These are phyloP conservation scores for Hydraecia micacea DNA, from an alignment of 2,888 invertebrate species.

Conservation along the genomic window DNA sequence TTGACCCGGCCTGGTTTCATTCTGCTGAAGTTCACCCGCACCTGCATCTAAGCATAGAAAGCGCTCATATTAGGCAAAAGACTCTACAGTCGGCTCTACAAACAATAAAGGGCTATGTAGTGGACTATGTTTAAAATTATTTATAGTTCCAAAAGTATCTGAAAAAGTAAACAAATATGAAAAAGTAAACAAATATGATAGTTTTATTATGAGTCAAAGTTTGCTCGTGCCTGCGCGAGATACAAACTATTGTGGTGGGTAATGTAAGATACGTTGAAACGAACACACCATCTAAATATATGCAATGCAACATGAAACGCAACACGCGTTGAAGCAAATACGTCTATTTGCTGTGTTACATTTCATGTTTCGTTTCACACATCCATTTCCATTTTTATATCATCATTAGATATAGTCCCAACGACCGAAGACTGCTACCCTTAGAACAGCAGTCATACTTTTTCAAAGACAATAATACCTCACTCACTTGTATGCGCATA, in stretches of 20 bases:
- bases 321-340: background rate
- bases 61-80: conserved; percentile 8
- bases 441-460: background rate
- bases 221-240: background rate
- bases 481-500: conserved; percentile 68
- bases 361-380: background rate
- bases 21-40: conserved; percentile 42
- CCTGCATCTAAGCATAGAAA: conserved; percentile 40
- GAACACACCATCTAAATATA: background rate
- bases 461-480: background rate
- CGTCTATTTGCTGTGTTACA: background rate
- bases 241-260: too few relatives aligned
- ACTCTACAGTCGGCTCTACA: background rate
- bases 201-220: background rate
- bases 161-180: too few relatives aligned
- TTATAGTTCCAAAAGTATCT: background rate
- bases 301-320: background rate
- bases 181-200: background rate
- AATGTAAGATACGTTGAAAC: background rate
- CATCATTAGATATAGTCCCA: background rate
- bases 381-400: background rate
- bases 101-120: background rate
- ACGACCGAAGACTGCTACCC: background rate
- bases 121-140: background rate
- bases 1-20: conserved; percentile 32